Conservation (phyloP, 1,140 invertebrate species). For the Leucophenga varia region DNA sequence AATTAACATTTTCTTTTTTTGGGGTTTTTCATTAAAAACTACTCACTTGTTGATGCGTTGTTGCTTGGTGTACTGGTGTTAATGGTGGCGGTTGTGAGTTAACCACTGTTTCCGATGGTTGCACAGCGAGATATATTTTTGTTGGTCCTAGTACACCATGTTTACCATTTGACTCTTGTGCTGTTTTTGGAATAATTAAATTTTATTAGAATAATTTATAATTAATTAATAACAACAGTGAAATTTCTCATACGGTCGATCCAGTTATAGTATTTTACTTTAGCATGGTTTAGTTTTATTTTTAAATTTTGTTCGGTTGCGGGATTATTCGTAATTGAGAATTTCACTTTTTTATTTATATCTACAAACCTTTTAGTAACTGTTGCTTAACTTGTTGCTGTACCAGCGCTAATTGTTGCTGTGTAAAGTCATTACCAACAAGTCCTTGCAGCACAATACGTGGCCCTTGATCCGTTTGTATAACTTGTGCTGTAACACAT, state of each 20-base stretch:
- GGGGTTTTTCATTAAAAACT: conserved; percentile 46
- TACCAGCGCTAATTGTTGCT: conserved; percentile 74
- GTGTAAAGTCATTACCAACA: conserved; percentile 77
- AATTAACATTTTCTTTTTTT: conserved; percentile 4
- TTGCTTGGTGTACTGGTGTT: conserved; percentile 57
- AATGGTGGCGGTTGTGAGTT: conserved; percentile 59
- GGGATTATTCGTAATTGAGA: neutral
- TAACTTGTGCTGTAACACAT: conserved; percentile 79
- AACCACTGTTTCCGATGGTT: conserved; percentile 60
- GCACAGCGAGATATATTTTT: conserved; percentile 81
- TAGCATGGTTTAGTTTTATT: too few species aligned
- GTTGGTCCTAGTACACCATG: conserved; percentile 79
- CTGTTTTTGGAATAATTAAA: too few species aligned
- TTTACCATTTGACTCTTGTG: conserved; percentile 78
- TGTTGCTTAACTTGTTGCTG: conserved; percentile 88
- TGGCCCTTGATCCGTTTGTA: conserved; percentile 79
- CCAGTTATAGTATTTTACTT: too few species aligned
- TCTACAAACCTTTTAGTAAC: conserved; percentile 81
- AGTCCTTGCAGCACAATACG: conserved; percentile 81
- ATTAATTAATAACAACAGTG: too few species aligned
- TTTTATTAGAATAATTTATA: too few species aligned
- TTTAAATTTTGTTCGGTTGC: too few species aligned
- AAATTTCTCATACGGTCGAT: too few species aligned
- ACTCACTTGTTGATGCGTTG: conserved; percentile 55
- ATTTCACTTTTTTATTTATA: too few species aligned